Evolutionary conservation across 2,113 vertebrate species (phyloP).

Genomic region (Lophura nycthemera): DNA sequence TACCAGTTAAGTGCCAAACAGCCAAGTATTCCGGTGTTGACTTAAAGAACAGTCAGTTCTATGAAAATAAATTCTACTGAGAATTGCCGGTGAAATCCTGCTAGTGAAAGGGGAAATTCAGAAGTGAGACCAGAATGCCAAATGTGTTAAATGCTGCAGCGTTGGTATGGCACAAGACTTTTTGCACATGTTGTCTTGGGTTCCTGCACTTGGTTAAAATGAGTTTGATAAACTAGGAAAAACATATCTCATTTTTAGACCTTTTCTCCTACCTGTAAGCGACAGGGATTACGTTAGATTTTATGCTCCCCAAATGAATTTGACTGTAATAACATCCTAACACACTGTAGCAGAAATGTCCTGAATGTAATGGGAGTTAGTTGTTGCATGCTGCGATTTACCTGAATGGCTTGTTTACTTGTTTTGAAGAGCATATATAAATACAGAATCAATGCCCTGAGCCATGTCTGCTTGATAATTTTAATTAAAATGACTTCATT

Average conservation of each 20-base stretch:
- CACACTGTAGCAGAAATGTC: background rate
- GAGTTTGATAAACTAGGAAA: background rate
- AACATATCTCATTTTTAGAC: background rate
- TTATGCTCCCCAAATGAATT: constrained; percentile 7
- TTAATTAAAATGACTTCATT: background rate
- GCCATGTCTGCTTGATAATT: background rate
- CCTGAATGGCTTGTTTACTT: background rate
- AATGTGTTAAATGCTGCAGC: background rate
- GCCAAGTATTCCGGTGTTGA: background rate
- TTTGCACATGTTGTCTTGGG: background rate
- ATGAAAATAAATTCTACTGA: background rate
- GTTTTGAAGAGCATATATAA: background rate
- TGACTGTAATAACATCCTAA: background rate
- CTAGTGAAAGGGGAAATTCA: background rate
- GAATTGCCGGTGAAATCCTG: background rate
- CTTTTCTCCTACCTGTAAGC: background rate
- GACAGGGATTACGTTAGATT: background rate
- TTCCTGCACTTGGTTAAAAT: background rate
- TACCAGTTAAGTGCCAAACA: background rate
- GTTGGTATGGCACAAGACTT: background rate
- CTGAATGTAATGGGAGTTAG: background rate
- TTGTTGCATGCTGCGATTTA: background rate
- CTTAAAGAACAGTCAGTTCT: background rate
- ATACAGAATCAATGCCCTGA: background rate
- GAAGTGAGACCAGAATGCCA: background rate